Evolutionary conservation across 1,140 invertebrate species (phyloP).

Genomic region (Drosophila baimaii): DNA sequence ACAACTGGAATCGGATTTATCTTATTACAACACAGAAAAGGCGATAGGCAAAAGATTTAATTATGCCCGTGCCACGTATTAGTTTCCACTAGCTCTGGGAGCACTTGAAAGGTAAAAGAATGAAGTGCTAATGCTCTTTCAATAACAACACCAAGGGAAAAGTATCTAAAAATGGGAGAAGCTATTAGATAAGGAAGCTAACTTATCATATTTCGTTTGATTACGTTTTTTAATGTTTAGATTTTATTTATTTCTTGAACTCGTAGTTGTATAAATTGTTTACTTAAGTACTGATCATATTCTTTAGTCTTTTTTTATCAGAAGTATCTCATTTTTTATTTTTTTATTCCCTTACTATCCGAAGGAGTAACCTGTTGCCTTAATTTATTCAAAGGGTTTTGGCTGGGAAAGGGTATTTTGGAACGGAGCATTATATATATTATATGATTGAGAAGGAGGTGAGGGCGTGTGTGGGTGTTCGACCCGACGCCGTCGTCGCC

Average conservation of each 20-base stretch:
- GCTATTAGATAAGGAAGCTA: neutral
- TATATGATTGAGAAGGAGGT: slow-evolving; percentile 11
- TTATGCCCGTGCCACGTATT: slow-evolving; percentile 68
- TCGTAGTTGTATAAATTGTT: neutral
- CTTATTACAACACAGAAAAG: slow-evolving; percentile 73
- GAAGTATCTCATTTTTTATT: neutral
- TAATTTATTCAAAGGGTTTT: neutral
- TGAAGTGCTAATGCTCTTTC: slow-evolving; percentile 21
- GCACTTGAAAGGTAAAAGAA: neutral
- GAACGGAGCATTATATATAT: neutral
- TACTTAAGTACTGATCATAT: neutral
- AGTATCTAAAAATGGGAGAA: neutral
- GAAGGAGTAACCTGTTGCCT: neutral
- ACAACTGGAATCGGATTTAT: slow-evolving; percentile 68
- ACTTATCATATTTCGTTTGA: no score
- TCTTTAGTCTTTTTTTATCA: neutral
- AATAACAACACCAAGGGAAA: neutral
- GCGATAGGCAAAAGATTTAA: slow-evolving; percentile 70
- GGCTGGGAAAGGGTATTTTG: slow-evolving; percentile 31
- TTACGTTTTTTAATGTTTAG: neutral
- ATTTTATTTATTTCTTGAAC: neutral
- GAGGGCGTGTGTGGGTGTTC: slow-evolving; percentile 53
- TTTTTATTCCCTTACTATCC: neutral
- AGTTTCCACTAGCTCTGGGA: slow-evolving; percentile 40
- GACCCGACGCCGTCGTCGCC: slow-evolving; percentile 47